phyloP scores from a whole-genome alignment of 1,140 invertebrate genomes.

The Hylaeus volcanicus region DNA sequence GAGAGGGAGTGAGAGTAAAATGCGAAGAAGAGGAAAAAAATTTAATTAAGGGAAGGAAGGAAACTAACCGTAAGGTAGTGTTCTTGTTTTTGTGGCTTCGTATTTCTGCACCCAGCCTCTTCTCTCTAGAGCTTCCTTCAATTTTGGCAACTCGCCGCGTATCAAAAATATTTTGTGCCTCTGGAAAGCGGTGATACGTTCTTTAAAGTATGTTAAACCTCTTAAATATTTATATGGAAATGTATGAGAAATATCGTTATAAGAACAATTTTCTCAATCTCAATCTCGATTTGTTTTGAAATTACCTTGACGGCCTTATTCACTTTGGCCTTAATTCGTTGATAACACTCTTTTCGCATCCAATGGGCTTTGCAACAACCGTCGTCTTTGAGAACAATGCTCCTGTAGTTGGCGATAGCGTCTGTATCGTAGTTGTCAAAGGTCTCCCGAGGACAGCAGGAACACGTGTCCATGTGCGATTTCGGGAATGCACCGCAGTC shows the following conservation, averaged over 20 bases:
- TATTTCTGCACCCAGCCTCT: constrained; percentile 76
- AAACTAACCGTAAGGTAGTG: constrained; percentile 73
- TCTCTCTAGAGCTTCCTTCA: constrained; percentile 70
- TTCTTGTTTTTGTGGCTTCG: constrained; percentile 72
- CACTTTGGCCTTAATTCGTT: constrained; percentile 40
- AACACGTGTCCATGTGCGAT: constrained; percentile 54
- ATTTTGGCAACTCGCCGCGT: constrained; percentile 74
- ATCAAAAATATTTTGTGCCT: constrained; percentile 75
- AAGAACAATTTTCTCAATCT: too few species aligned
- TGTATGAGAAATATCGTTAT: too few species aligned
- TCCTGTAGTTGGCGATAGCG: not conserved
- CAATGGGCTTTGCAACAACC: constrained; percentile 11
- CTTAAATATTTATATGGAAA: not conserved
- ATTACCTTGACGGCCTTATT: constrained; percentile 36
- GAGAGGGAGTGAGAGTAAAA: not conserved
- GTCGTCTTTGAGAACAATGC: not conserved
- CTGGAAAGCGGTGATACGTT: constrained; percentile 33
- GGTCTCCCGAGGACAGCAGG: constrained; percentile 29
- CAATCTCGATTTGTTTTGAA: not conserved
- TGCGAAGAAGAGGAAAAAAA: not conserved
- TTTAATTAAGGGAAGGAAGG: constrained; percentile 31
- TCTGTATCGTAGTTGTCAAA: constrained; percentile 7
- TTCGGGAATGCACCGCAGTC: constrained; percentile 49
- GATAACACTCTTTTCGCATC: constrained; percentile 21
- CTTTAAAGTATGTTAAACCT: constrained; percentile 1